Conservation (phyloP, 2,888 invertebrate species). For the Diogma glabrata region DNA sequence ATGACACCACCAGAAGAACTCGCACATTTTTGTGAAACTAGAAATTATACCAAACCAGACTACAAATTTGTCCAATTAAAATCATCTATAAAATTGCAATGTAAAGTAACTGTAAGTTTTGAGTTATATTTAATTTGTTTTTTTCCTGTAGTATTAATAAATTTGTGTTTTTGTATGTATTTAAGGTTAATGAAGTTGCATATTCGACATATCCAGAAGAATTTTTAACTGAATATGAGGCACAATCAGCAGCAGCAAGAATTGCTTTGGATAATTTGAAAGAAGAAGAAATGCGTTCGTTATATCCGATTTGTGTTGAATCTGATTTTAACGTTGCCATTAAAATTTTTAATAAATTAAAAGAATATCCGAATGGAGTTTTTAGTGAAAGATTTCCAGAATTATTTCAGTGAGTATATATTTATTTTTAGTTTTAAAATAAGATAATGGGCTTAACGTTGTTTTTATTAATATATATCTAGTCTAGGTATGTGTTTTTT, state of each 20-base stretch:
- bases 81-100: conserved; percentile 23
- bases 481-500: no score
- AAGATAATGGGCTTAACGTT: no score
- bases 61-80: conserved; percentile 25
- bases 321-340: conserved; percentile 27
- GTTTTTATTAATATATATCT: no score
- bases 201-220: conserved; percentile 32
- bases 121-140: neutral
- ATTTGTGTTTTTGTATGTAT: neutral
- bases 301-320: conserved; percentile 25
- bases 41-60: conserved; percentile 22
- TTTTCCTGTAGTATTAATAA: neutral
- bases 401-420: conserved; percentile 33
- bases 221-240: conserved; percentile 24
- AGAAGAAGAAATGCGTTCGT: conserved; percentile 22
- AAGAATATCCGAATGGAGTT: conserved; percentile 44
- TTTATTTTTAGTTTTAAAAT: neutral
- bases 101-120: conserved; percentile 26
- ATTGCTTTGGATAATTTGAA: conserved; percentile 29
- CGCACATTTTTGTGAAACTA: conserved; percentile 25
- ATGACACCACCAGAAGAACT: neutral
- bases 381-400: conserved; percentile 46
- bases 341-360: conserved; percentile 27
- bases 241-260: conserved; percentile 27
- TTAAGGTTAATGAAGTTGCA: conserved; percentile 20